Percentiles rank a stretch among this genome's conserved stretches.
Evolutionary conservation across 2,797 vertebrate species (phyloP).

Genomic region (Oryzias dopingdopingensis): DNA sequence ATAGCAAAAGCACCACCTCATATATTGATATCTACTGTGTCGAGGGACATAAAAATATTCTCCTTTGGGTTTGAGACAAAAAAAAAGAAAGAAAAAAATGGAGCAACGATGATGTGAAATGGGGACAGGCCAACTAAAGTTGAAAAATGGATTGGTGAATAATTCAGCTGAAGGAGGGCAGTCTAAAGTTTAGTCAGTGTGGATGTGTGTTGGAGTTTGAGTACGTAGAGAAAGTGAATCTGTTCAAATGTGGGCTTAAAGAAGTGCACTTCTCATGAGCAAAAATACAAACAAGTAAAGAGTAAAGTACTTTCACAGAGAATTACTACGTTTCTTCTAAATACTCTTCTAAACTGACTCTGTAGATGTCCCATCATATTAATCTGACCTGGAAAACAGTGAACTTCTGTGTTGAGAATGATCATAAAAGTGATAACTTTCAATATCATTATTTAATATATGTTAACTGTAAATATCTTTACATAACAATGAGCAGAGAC

Average conservation of each 20-base stretch:
- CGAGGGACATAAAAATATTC: slow-evolving; percentile 54
- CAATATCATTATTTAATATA: too few species aligned
- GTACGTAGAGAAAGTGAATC: neutral
- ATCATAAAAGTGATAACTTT: too few species aligned
- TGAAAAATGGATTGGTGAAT: slow-evolving; percentile 65
- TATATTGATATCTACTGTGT: slow-evolving; percentile 57
- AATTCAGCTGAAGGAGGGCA: slow-evolving; percentile 58
- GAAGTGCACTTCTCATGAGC: neutral
- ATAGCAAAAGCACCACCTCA: slow-evolving; percentile 58
- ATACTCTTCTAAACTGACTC: too few species aligned
- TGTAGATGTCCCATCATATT: too few species aligned
- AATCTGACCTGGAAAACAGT: too few species aligned
- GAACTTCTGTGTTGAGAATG: too few species aligned
- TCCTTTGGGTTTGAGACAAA: slow-evolving; percentile 38
- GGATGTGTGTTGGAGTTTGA: slow-evolving; percentile 1
- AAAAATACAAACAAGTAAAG: too few species aligned
- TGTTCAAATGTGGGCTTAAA: slow-evolving; percentile 23
- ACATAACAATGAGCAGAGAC: too few species aligned
- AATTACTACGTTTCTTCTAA: too few species aligned
- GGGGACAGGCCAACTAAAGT: slow-evolving; percentile 38
- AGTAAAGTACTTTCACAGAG: too few species aligned
- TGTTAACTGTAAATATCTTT: too few species aligned
- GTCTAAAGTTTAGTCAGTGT: slow-evolving; percentile 25
- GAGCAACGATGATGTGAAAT: slow-evolving; percentile 11
- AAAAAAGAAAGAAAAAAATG: slow-evolving; percentile 2